These are phyloP conservation scores for Lipophrys pholis DNA, from an alignment of 2,113 vertebrate species.

Conservation along the genomic window DNA sequence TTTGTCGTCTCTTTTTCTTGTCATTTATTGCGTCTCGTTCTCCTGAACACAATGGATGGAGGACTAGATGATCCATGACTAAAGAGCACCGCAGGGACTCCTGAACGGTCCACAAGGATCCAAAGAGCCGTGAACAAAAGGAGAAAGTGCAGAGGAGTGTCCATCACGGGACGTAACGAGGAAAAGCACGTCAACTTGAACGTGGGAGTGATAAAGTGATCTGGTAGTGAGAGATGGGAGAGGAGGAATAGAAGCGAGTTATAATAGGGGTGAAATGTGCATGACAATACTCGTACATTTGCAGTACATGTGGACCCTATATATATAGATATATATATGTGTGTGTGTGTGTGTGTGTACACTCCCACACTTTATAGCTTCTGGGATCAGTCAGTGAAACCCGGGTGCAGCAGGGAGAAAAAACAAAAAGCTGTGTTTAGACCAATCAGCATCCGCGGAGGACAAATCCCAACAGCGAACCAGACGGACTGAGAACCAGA, in stretches of 20 bases:
- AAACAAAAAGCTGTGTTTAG: slow-evolving; percentile 46
- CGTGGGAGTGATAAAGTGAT: slow-evolving; percentile 56
- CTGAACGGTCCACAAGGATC: slow-evolving; percentile 60
- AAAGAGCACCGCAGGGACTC: slow-evolving; percentile 60
- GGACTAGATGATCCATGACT: slow-evolving; percentile 47
- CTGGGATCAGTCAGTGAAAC: slow-evolving; percentile 38
- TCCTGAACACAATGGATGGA: slow-evolving; percentile 33
- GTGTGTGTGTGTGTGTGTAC: neutral
- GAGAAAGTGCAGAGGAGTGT: slow-evolving; percentile 46
- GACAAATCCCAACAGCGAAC: slow-evolving; percentile 56
- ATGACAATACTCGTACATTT: slow-evolving; percentile 32
- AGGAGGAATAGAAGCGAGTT: slow-evolving; percentile 64
- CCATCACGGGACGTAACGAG: slow-evolving; percentile 50
- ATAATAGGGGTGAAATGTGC: slow-evolving; percentile 38
- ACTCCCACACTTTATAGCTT: slow-evolving; percentile 27
- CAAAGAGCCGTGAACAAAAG: slow-evolving; percentile 41
- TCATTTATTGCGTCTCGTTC: slow-evolving; percentile 33
- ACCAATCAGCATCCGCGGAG: slow-evolving; percentile 60
- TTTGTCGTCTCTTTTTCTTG: slow-evolving; percentile 19
- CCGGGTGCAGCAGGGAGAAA: slow-evolving; percentile 48
- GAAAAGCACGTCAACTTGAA: slow-evolving; percentile 52
- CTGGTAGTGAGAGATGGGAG: slow-evolving; percentile 40
- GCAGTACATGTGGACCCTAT: slow-evolving; percentile 6
- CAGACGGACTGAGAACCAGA: slow-evolving; percentile 53
- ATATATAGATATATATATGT: neutral